Base-by-base conservation (phyloP, 2,113 vertebrate genomes). In the Vulpes lagopus region DNA sequence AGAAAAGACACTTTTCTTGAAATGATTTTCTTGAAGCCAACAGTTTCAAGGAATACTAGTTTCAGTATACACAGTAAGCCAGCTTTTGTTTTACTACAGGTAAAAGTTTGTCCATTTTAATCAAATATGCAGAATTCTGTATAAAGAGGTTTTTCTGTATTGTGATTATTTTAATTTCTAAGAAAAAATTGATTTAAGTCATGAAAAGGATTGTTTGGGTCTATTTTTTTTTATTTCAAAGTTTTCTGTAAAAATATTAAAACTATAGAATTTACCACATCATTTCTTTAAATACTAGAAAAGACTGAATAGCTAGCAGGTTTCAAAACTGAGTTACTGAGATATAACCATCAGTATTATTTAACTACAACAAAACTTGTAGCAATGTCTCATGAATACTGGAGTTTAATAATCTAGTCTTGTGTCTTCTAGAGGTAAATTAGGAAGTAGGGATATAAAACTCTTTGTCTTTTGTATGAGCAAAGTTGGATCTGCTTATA, bases 71-170 rank as follows among this genome's bases (percentile, higher is more conserved):
- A 83, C 92, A 93, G 92, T 97, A 91, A 97, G 32, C 12, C 43
- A 95, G 9, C n/a, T 94, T 89, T 97, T 98, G 67, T 92, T 97
- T 97, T 96, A 88, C 92, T 98, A 49, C 78, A 98, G 97, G 86
- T 67, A 73, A 96, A 98, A 98, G 97, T 99, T 98, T 98, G 97
- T 96, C 32, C 8, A 93, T 14, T 91, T 90, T 94, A 96, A 88
- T 88, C 71, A 95, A n/a, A 69, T 43, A 57, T 92, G 15, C 74
- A 93, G 23, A 89, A 91, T 91, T 97, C 64, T 91, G 11, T 92
- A n/a, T 97, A 93, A 98, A 95, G 11, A 96, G 85, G 10, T 73
- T 92, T 97, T 98, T 98, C 92, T 97, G 43, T 85, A 95, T 95
- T 80, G 27, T 84, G 91, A 87, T 94, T 19, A 97, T 97, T 98